phyloP scores from a whole-genome alignment of 2,113 vertebrate genomes.

The Pseudopipra pipra region DNA sequence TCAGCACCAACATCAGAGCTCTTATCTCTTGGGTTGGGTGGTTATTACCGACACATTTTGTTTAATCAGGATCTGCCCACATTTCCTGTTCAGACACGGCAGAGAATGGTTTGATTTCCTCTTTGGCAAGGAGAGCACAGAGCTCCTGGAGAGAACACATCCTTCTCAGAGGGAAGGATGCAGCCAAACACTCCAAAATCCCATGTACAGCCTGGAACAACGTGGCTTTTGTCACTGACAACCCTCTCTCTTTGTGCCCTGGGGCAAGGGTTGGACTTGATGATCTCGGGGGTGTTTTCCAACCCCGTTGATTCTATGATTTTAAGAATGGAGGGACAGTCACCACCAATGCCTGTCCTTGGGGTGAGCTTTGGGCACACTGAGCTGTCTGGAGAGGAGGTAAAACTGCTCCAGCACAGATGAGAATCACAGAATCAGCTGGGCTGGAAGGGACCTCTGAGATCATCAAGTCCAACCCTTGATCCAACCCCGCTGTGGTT shows the following conservation, averaged over 20 bases:
- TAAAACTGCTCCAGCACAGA: not conserved
- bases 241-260: not conserved
- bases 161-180: not conserved
- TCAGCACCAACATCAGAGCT: not conserved
- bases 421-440: no score
- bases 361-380: accelerated
- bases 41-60: constrained; percentile 50
- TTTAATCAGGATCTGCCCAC: not conserved
- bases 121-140: not conserved
- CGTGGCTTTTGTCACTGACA: accelerated
- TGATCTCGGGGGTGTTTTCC: no score
- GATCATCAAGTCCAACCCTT: no score
- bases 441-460: no score
- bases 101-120: constrained; percentile 10
- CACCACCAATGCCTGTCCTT: accelerated
- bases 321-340: accelerated
- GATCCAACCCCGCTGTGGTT: no score
- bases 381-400: not conserved
- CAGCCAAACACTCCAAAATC: not conserved
- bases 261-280: no score
- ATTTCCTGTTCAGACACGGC: not conserved
- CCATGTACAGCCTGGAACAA: accelerated
- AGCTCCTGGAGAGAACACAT: not conserved
- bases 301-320: no score
- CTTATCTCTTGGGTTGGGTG: constrained; percentile 41